These are phyloP conservation scores for Halcyon senegalensis DNA, from an alignment of 2,113 vertebrate species.

Conservation along the genomic window DNA sequence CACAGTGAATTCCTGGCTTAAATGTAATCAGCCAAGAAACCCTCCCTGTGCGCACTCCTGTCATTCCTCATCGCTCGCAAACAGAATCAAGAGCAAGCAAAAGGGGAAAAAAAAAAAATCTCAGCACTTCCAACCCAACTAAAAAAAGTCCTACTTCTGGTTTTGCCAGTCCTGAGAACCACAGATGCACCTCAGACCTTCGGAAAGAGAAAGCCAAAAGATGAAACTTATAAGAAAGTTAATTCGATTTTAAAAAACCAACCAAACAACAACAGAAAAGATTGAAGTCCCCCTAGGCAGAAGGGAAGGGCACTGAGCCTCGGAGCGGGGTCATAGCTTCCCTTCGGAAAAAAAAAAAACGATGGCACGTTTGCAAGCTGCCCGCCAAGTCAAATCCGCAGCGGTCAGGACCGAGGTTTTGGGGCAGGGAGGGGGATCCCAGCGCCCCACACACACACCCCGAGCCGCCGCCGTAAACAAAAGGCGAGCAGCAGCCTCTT, in stretches of 20 bases:
- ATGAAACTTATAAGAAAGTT: constrained; percentile 39
- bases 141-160: constrained; percentile 66
- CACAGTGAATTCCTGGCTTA: constrained; percentile 93
- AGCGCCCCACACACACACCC: not conserved
- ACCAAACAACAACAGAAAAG: not conserved
- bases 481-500: constrained; percentile 76
- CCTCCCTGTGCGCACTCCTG: constrained; percentile 90
- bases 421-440: not conserved
- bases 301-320: constrained; percentile 53
- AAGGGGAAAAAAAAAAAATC: not conserved
- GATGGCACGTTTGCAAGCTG: constrained; percentile 79
- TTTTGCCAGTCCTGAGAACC: constrained; percentile 58
- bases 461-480: not conserved
- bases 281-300: constrained; percentile 31
- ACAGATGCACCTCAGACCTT: constrained; percentile 14
- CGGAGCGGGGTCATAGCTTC: constrained; percentile 51
- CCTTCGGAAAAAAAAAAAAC: constrained; percentile 59
- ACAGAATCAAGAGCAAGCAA: constrained; percentile 81
- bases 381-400: constrained; percentile 80
- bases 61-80: constrained; percentile 90
- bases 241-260: constrained; percentile 22
- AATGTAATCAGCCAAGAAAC: constrained; percentile 96
- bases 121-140: constrained; percentile 68
- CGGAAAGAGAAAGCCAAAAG: constrained; percentile 14
- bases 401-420: constrained; percentile 10